Base-by-base conservation (phyloP, 2,888 invertebrate species). In the Cataglyphis albicans region DNA sequence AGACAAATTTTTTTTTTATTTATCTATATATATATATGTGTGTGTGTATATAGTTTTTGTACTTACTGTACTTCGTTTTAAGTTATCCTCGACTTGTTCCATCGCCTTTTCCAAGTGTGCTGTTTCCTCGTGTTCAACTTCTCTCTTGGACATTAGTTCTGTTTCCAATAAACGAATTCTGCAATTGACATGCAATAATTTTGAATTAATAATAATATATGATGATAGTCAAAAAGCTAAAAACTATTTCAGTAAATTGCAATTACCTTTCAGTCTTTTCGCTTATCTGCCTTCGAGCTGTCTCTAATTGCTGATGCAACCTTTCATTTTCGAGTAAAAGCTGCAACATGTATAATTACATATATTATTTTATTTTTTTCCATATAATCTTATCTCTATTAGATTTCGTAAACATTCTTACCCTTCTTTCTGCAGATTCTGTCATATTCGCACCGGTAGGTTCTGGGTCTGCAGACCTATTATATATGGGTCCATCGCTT, bases 401-500 rank as follows among this genome's bases (percentile, higher is more conserved):
- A 35, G 3, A 35, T 10, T 21, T 5, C 12, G 4, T 18, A 0
- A 55, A 32, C 29, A 35, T 81, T 41, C 68, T 59, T 85, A 90
- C 90, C 82, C 84, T 83, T 84, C 84, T 86, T 52, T 90, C 88
- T 18, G 86, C 83, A 15, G 91, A 89, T 48, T 93, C 92, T 65
- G 64, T 64, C 35, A 85, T 88, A 75, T 82, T 85, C n/a, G 89
- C 83, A 7, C 52, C 52, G 25, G 81, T 85, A 82, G 90, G 81
- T 73, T 89, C 89, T 44, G 83, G 52, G 15, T 93, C 92, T 9
- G 86, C 82, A 6, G 91, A 83, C 94, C 95, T 90, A 95, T 96
- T 94, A 55, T 94, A 93, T 88, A 95, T 95, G 29, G 97, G 97
- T 6, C 97, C 97, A 91, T 97, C 97, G 2, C 97, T 96, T 44